Base-by-base conservation (phyloP, 2,113 vertebrate genomes). In the Psammodynastes pulverulentus region DNA sequence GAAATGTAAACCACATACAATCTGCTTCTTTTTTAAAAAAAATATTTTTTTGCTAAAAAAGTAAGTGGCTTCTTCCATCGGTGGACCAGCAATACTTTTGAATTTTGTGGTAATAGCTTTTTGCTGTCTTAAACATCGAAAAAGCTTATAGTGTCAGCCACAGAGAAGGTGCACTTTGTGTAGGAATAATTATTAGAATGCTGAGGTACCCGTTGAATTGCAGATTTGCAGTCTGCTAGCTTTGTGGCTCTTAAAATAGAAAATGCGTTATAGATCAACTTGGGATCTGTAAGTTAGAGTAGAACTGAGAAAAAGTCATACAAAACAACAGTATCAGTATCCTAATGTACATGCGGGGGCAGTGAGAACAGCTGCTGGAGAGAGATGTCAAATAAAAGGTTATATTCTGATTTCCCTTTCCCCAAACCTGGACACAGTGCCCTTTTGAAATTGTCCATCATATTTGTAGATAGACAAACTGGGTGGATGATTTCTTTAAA, bases 121-220 rank as follows among this genome's bases (percentile, higher is more conserved):
- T 92, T 94, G 95, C 85, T 95, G 93, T 95, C 96, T 95, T 93
- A 89, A 95, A 96, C n/a, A 95, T 96, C 95, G 93, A 93, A 91
- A 95, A 94, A 95, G 96, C 91, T 94, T 53, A 93, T 79, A 91
- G 94, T 92, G 93, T 51, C 92, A 96, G 95, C 95, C 96, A 95
- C 93, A 97, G 92, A 92, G 96, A 96, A 93, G 85, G 94, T 94
- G 39, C 86, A 93, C 62, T 96, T 92, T 94, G 96, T 96, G 97
- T 97, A 96, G 97, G 97, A 97, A 96, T 96, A 95, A 97, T 96
- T 97, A 97, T 96, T 97, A 96, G 95, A 95, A 97, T 96, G 95
- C 97, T 94, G 95, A 96, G 94, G 96, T 95, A 94, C 96, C 95
- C 96, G 19, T 96, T 90, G 96, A 97, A 96, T 95, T 95, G 94